A percentile compares a stretch with the other conserved stretches of the same genome.
Conservation (phyloP, 2,888 invertebrate species). For the Plagiodera versicolora region DNA sequence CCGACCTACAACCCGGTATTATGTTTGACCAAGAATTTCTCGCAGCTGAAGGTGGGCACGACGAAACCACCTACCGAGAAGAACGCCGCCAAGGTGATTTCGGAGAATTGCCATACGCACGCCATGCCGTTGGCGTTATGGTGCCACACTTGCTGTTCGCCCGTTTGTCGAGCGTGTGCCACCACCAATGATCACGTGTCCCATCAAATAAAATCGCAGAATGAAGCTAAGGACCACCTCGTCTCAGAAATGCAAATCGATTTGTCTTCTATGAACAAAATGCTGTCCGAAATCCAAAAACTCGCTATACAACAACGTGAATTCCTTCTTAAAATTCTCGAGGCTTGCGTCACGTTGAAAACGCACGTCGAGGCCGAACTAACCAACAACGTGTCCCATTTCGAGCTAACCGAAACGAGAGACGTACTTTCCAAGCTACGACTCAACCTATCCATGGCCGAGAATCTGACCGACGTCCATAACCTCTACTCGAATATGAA, state of each 20-base stretch:
- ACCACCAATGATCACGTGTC: constrained; percentile 66
- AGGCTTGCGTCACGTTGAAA: constrained; percentile 73
- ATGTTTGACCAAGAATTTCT: constrained; percentile 66
- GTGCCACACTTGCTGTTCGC: constrained; percentile 68
- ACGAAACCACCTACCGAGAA: constrained; percentile 43
- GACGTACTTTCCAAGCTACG: constrained; percentile 65
- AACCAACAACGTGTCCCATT: constrained; percentile 67
- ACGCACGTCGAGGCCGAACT: constrained; percentile 76
- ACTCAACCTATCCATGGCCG: constrained; percentile 62
- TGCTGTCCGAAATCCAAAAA: constrained; percentile 70
- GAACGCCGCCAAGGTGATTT: constrained; percentile 48
- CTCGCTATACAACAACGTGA: constrained; percentile 71
- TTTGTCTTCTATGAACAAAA: constrained; percentile 68
- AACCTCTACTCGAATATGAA: constrained; percentile 63
- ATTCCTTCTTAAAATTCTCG: constrained; percentile 71
- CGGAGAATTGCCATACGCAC: constrained; percentile 71
- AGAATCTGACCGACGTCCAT: constrained; percentile 63
- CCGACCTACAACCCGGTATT: constrained; percentile 71
- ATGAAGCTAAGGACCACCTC: constrained; percentile 44
- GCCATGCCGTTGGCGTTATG: constrained; percentile 72
- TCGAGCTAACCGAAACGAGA: constrained; percentile 67
- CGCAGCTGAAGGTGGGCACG: constrained; percentile 60
- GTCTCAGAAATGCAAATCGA: constrained; percentile 71
- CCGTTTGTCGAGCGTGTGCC: constrained; percentile 70
- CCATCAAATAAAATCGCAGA: constrained; percentile 69